A percentile compares a stretch with the other conserved stretches of the same genome.
phyloP scores from a whole-genome alignment of 1,140 invertebrate genomes.

The Hyles vespertilio region DNA sequence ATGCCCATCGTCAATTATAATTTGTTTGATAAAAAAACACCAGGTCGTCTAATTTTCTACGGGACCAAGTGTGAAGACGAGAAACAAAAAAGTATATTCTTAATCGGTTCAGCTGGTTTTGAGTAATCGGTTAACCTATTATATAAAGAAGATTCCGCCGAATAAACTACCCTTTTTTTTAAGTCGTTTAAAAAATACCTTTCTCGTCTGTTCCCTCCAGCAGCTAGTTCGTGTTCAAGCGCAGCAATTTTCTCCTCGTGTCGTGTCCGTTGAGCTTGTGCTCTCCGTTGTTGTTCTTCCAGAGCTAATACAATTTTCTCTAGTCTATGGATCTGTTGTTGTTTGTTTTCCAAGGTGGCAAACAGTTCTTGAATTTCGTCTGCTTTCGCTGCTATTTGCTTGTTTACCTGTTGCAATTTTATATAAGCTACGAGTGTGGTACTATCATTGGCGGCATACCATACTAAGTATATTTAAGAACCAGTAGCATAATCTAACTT shows the following conservation, averaged over 20 bases:
- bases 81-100: too few relatives aligned
- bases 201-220: slow-evolving; percentile 43
- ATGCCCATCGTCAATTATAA: too few relatives aligned
- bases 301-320: slow-evolving; percentile 78
- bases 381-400: slow-evolving; percentile 72
- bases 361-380: slow-evolving; percentile 76
- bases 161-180: too few relatives aligned
- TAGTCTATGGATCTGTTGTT: slow-evolving; percentile 75
- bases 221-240: slow-evolving; percentile 74
- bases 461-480: too few relatives aligned
- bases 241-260: slow-evolving; percentile 79
- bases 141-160: too few relatives aligned
- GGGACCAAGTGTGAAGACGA: too few relatives aligned
- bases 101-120: too few relatives aligned
- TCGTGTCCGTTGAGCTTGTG: slow-evolving; percentile 77
- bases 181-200: slow-evolving; percentile 24
- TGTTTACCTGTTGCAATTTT: slow-evolving; percentile 59
- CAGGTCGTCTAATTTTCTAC: too few relatives aligned
- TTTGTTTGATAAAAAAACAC: too few relatives aligned
- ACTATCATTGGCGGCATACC: background rate
- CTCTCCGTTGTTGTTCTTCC: slow-evolving; percentile 78
- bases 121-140: too few relatives aligned
- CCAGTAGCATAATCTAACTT: too few relatives aligned
- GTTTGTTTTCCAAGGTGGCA: slow-evolving; percentile 74
- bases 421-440: background rate